Conservation (phyloP, 1,140 invertebrate genomes). For the Conopomorpha cramerella region DNA sequence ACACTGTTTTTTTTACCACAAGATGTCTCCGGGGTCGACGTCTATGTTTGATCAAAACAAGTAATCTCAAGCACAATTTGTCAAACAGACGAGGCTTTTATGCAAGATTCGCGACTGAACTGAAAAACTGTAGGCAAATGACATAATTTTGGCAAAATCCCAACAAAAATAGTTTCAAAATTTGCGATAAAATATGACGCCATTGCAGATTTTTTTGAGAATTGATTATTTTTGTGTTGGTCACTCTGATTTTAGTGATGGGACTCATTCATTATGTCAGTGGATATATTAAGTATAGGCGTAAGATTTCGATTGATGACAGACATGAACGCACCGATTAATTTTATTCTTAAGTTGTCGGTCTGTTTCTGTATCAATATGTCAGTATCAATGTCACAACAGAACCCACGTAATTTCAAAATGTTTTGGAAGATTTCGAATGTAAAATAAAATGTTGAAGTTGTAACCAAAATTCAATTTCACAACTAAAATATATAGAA, state of each 20-base stretch:
- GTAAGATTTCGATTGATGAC: no score
- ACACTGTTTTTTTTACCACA: constrained; percentile 51
- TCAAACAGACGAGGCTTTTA: constrained; percentile 54
- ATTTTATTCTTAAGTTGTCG: no score
- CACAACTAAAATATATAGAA: no score
- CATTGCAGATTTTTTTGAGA: constrained; percentile 58
- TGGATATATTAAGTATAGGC: no score
- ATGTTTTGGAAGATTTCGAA: no score
- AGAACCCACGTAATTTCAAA: no score
- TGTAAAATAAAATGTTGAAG: no score
- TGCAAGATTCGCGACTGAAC: constrained; percentile 45
- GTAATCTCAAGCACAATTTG: constrained; percentile 45
- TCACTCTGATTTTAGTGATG: not conserved
- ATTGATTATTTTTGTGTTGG: constrained; percentile 5
- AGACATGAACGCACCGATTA: no score
- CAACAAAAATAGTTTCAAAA: constrained; percentile 47
- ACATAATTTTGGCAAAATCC: constrained; percentile 55
- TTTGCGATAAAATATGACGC: constrained; percentile 57
- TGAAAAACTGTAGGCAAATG: constrained; percentile 43
- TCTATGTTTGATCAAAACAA: constrained; percentile 34
- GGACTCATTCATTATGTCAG: not conserved
- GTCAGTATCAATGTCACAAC: no score
- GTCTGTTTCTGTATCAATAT: no score
- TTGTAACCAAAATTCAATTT: no score
- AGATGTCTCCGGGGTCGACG: constrained; percentile 56